A percentile compares a stretch with the other conserved stretches of the same genome.
These are phyloP conservation scores for Eristalinus aeneus DNA, from an alignment of 2,888 invertebrate species.

Conservation along the genomic window DNA sequence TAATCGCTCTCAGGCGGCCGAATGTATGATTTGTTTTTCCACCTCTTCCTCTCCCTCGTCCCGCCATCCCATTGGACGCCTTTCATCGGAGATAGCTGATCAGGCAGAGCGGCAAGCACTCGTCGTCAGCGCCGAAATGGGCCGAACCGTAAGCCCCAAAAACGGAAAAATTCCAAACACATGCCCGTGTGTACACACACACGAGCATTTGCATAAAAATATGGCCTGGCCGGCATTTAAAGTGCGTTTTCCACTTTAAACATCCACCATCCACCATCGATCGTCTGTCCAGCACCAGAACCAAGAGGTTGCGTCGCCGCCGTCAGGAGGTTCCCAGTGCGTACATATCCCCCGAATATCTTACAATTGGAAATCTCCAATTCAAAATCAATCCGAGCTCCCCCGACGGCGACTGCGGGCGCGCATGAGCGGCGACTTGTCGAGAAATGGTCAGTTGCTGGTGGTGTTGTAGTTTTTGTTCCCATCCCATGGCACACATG, in stretches of 20 bases:
- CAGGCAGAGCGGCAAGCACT: slow-evolving; percentile 42
- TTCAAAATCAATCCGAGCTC: slow-evolving; percentile 64
- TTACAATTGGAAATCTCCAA: slow-evolving; percentile 70
- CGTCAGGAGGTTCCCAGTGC: slow-evolving; percentile 58
- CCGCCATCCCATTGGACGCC: slow-evolving; percentile 3
- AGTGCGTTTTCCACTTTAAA: slow-evolving; percentile 71
- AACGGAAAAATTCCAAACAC: slow-evolving; percentile 43
- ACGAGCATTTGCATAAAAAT: slow-evolving; percentile 69
- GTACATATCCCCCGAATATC: slow-evolving; percentile 61
- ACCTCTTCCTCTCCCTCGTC: background rate
- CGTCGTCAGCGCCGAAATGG: slow-evolving; percentile 38
- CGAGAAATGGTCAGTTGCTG: background rate
- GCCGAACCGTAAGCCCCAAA: slow-evolving; percentile 60
- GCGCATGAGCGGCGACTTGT: background rate
- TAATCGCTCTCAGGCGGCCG: slow-evolving; percentile 24
- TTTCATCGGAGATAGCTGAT: slow-evolving; percentile 59
- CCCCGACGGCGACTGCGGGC: background rate
- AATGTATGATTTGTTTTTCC: slow-evolving; percentile 55
- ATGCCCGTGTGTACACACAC: slow-evolving; percentile 38
- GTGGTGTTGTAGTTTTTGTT: slow-evolving; percentile 25
- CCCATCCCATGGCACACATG: slow-evolving; percentile 45
- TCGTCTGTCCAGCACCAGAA: background rate
- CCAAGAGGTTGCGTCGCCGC: slow-evolving; percentile 3
- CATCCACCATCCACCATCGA: slow-evolving; percentile 21
- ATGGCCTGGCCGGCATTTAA: slow-evolving; percentile 71